phyloP scores from a whole-genome alignment of 1,140 invertebrate species.

The Neotoxoptera formosana region DNA sequence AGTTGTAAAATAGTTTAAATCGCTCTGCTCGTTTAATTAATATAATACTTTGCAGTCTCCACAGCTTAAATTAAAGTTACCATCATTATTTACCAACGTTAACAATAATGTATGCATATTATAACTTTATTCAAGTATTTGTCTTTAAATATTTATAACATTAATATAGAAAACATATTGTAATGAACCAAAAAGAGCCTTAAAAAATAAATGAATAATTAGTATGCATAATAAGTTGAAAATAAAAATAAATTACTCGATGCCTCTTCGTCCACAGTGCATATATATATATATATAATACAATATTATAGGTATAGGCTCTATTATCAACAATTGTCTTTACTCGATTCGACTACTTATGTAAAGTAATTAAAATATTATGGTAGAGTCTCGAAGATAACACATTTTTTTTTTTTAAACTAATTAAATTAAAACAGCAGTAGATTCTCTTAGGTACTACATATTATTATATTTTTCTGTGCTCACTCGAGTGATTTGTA shows the following conservation, averaged over 20 bases:
- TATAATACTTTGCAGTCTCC: not conserved
- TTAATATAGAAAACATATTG: not conserved
- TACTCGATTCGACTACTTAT: not conserved
- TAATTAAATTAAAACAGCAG: not conserved
- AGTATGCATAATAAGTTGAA: not conserved
- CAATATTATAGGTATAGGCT: not conserved
- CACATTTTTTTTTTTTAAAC: not conserved
- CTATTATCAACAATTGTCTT: not conserved
- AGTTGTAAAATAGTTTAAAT: conserved; percentile 19
- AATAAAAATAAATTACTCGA: not conserved
- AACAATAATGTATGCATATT: not conserved
- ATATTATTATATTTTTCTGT: not conserved
- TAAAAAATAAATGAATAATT: not conserved
- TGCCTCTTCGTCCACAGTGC: not conserved
- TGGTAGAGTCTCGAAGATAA: not conserved
- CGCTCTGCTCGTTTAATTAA: not conserved
- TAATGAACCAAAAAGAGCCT: not conserved
- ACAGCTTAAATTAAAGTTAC: not conserved
- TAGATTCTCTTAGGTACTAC: not conserved
- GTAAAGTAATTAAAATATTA: not conserved
- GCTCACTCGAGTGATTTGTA: not conserved
- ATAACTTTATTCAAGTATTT: not conserved
- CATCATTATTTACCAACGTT: not conserved
- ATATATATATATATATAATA: too few relatives aligned
- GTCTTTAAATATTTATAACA: conserved; percentile 5